phyloP scores from a whole-genome alignment of 2,888 invertebrate species.

The Elysia crispata region DNA sequence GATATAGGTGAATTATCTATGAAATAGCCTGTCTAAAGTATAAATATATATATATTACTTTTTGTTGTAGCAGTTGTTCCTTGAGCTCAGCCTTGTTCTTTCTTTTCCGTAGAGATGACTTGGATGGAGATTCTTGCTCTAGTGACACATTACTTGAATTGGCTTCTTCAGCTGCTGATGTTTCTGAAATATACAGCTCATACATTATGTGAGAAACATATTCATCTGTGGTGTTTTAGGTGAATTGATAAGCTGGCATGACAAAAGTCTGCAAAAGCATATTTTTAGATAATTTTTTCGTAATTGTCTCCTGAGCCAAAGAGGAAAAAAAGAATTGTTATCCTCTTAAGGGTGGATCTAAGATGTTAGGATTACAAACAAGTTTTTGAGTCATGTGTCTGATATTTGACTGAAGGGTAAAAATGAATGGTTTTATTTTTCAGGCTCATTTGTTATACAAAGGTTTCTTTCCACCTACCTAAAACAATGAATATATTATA shows the following conservation, averaged over 20 bases:
- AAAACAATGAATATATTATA: too few species aligned
- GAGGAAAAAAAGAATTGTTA: too few species aligned
- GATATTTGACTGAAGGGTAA: too few species aligned
- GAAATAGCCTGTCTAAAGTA: too few species aligned
- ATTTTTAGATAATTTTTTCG: neutral
- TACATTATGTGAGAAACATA: neutral
- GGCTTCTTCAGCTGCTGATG: slow-evolving; percentile 15
- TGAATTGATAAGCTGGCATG: neutral
- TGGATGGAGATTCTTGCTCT: slow-evolving; percentile 34
- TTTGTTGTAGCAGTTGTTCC: slow-evolving; percentile 73
- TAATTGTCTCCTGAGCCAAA: neutral
- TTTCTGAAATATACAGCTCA: slow-evolving; percentile 5
- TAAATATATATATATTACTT: slow-evolving; percentile 53
- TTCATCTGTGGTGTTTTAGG: neutral
- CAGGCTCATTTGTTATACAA: too few species aligned
- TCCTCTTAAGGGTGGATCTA: too few species aligned
- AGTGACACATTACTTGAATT: slow-evolving; percentile 3
- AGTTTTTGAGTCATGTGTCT: too few species aligned
- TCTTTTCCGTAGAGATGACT: slow-evolving; percentile 50
- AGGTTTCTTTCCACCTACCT: too few species aligned
- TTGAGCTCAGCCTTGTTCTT: slow-evolving; percentile 73
- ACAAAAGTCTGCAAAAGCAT: neutral
- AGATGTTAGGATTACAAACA: too few species aligned
- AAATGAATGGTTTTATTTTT: too few species aligned
- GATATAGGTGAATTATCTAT: too few species aligned